These are phyloP conservation scores for Mesoclemmys tuberculata DNA, from an alignment of 2,113 vertebrate species.

Conservation along the genomic window DNA sequence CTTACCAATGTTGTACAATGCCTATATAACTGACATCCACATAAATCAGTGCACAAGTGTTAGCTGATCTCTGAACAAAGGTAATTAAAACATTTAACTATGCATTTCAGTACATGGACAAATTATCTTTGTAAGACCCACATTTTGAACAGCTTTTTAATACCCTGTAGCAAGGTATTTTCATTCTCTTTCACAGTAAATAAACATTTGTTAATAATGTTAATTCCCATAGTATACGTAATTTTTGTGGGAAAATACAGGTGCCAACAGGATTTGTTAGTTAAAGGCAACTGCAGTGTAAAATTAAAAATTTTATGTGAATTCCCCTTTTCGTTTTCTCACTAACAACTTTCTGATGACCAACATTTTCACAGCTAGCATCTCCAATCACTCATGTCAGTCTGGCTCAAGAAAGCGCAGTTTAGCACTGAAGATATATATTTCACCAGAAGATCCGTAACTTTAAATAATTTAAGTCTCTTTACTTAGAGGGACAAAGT, in stretches of 20 bases:
- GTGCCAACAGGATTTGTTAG: not conserved
- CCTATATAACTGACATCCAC: not conserved
- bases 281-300: not conserved
- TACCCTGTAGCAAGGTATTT: not conserved
- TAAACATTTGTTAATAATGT: fast-evolving
- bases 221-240: not conserved
- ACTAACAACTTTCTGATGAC: not conserved
- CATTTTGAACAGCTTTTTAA: not conserved
- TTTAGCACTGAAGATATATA: not conserved
- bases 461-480: not conserved
- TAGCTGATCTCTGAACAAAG: not conserved
- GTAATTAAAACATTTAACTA: not conserved
- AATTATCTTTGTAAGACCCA: not conserved
- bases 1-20: not conserved
- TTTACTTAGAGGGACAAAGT: not conserved
- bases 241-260: not conserved
- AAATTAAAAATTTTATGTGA: not conserved
- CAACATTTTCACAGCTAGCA: not conserved
- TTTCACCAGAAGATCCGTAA: not conserved
- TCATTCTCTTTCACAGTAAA: not conserved
- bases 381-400: not conserved
- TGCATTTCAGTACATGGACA: not conserved
- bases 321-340: not conserved
- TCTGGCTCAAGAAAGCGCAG: not conserved
- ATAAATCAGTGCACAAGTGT: not conserved